A percentile compares a stretch with the other conserved stretches of the same genome.
These are phyloP conservation scores for Lasius platythorax DNA, from an alignment of 2,888 invertebrate species.

Conservation along the genomic window DNA sequence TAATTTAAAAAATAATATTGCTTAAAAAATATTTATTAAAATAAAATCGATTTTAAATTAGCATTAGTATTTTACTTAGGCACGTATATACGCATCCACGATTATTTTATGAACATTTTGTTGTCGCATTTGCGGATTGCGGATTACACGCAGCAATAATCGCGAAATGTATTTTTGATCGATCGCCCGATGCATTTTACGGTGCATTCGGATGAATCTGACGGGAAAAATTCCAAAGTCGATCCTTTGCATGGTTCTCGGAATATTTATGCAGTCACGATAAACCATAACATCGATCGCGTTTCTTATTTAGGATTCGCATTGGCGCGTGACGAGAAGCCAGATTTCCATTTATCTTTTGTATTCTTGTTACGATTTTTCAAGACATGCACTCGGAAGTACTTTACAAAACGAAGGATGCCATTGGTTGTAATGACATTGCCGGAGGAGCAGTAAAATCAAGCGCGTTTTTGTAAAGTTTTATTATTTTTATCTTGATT, in stretches of 20 bases:
- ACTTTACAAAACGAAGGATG: not conserved
- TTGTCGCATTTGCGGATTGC: not conserved
- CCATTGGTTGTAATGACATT: conserved; percentile 16
- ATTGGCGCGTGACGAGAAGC: conserved; percentile 6
- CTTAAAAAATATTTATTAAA: not conserved
- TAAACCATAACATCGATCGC: conserved; percentile 40
- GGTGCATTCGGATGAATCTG: conserved; percentile 18
- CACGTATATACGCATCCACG: not conserved
- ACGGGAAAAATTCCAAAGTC: conserved; percentile 29
- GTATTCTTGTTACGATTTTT: conserved; percentile 13
- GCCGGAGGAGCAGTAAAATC: not conserved
- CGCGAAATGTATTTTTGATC: conserved; percentile 22
- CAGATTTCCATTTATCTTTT: conserved; percentile 37
- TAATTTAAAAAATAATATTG: not conserved
- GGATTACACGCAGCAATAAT: conserved; percentile 7
- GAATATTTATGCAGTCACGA: conserved; percentile 38
- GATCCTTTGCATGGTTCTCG: not conserved
- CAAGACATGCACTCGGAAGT: not conserved
- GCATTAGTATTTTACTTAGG: not conserved
- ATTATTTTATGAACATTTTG: not conserved
- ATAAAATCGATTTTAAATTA: not conserved
- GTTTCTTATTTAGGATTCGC: conserved; percentile 21
- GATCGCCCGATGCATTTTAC: conserved; percentile 30
- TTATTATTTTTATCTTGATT: conserved; percentile 3
- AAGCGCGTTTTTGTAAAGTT: not conserved